phyloP scores from a whole-genome alignment of 2,113 vertebrate genomes.

The Fukomys damarensis region DNA sequence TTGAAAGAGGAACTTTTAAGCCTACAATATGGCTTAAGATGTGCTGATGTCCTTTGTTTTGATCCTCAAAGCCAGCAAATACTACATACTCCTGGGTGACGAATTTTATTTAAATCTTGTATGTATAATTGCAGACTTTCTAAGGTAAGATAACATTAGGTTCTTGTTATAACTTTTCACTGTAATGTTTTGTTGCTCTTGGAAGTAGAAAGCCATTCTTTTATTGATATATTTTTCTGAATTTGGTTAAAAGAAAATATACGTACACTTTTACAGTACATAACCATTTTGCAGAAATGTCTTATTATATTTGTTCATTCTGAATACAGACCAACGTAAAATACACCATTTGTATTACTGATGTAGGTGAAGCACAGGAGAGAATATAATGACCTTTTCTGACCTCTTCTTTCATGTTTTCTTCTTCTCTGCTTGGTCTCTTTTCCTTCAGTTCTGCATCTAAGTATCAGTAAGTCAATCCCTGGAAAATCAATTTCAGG shows the following conservation, averaged over 20 bases:
- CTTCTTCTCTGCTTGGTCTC: background rate
- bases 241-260: slow-evolving; percentile 55
- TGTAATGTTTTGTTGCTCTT: slow-evolving; percentile 32
- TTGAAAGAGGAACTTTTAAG: slow-evolving; percentile 30
- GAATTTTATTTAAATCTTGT: slow-evolving; percentile 30
- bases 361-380: slow-evolving; percentile 28
- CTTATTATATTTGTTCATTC: slow-evolving; percentile 55
- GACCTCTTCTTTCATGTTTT: background rate
- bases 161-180: slow-evolving; percentile 25
- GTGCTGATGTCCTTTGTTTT: background rate
- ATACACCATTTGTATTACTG: slow-evolving; percentile 67
- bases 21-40: background rate
- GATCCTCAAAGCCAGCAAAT: background rate
- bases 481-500: slow-evolving; percentile 70
- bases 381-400: slow-evolving; percentile 35
- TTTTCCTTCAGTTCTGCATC: background rate
- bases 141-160: slow-evolving; percentile 60
- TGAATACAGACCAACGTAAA: slow-evolving; percentile 69
- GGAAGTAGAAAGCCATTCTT: slow-evolving; percentile 70
- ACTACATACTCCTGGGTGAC: background rate
- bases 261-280: slow-evolving; percentile 49
- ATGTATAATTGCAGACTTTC: slow-evolving; percentile 16
- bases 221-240: slow-evolving; percentile 69
- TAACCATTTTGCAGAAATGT: slow-evolving; percentile 60
- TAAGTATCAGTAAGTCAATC: slow-evolving; percentile 62